A percentile compares a stretch with the other conserved stretches of the same genome.
phyloP scores from a whole-genome alignment of 2,113 vertebrate species.

The Tupaia tana region DNA sequence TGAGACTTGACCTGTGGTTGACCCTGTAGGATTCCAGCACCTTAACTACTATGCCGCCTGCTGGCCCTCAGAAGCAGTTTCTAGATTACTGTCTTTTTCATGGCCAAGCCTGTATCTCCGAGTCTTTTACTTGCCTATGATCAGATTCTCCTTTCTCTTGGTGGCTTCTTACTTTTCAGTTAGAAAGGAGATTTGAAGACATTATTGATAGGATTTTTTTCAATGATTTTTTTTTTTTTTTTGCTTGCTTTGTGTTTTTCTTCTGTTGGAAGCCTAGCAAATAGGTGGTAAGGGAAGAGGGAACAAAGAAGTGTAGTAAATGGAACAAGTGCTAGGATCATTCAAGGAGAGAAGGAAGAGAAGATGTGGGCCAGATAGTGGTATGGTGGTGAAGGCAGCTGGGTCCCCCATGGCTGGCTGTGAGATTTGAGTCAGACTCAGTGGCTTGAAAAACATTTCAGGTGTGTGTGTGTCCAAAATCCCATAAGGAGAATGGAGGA shows the following conservation, averaged over 20 bases:
- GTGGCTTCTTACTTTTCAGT: neutral
- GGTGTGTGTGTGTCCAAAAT: too few species aligned
- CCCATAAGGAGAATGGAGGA: too few species aligned
- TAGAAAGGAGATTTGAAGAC: slow-evolving; percentile 17
- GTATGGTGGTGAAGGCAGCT: too few species aligned
- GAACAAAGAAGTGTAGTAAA: neutral
- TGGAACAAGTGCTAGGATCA: neutral
- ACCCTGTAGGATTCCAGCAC: too few species aligned
- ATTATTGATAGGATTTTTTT: neutral
- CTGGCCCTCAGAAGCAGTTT: neutral
- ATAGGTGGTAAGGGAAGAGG: neutral
- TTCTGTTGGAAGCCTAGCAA: neutral
- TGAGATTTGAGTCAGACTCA: too few species aligned
- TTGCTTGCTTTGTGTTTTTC: slow-evolving; percentile 6
- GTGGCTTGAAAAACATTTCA: too few species aligned
- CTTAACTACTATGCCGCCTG: too few species aligned
- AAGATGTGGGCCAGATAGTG: too few species aligned
- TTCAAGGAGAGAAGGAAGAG: neutral
- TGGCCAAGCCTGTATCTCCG: neutral
- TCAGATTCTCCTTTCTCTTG: slow-evolving; percentile 12
- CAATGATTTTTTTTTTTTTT: slow-evolving; percentile 6
- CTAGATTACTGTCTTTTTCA: neutral
- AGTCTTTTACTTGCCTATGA: neutral
- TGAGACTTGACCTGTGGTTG: too few species aligned
- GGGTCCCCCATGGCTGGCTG: too few species aligned